phyloP scores from a whole-genome alignment of 2,113 vertebrate genomes.

The Parus major region DNA sequence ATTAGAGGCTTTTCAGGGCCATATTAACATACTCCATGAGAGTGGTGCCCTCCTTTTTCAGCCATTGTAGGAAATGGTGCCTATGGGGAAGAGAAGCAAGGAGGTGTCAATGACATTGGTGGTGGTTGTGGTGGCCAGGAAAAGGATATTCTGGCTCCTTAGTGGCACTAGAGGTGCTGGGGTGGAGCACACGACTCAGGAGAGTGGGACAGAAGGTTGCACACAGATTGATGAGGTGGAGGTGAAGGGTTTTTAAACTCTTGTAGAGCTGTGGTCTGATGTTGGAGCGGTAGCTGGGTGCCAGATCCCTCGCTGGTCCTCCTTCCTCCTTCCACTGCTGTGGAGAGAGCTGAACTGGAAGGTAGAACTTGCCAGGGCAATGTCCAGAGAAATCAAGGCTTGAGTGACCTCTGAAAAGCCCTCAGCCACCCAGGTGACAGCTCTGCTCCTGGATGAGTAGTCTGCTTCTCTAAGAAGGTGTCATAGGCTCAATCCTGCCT shows the following conservation, averaged over 20 bases:
- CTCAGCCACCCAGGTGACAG: background rate
- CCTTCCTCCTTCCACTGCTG: background rate
- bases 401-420: background rate
- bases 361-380: background rate
- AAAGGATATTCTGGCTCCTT: background rate
- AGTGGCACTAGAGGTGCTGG: background rate
- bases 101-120: background rate
- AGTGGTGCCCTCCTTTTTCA: background rate
- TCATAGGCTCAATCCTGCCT: background rate
- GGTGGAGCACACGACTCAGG: background rate
- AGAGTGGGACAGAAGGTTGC: background rate
- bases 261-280: background rate
- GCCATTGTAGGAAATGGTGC: background rate
- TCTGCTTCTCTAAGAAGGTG: background rate
- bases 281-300: background rate
- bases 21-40: background rate
- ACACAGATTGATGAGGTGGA: background rate
- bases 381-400: background rate
- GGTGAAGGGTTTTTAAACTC: background rate
- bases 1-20: slow-evolving; percentile 44
- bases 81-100: background rate
- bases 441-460: background rate
- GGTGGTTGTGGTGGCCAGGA: background rate
- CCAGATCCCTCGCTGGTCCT: background rate
- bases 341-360: background rate